Evolutionary conservation across 2,888 invertebrate genomes (phyloP).

Genomic region (Xestoiulus laeticollis): DNA sequence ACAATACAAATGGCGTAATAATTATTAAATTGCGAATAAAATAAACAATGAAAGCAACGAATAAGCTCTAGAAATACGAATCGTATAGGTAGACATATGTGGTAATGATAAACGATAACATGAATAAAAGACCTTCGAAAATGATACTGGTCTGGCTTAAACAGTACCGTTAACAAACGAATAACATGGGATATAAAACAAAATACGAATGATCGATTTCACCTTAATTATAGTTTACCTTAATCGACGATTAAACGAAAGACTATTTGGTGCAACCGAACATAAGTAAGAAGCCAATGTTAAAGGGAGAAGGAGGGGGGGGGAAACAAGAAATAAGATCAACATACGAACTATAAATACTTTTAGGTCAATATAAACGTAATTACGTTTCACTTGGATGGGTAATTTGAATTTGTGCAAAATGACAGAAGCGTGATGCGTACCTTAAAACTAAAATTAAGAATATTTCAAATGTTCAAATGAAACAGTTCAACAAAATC

Average conservation of each 20-base stretch:
- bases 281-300: background rate
- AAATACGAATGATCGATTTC: background rate
- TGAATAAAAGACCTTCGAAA: background rate
- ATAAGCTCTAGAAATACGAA: background rate
- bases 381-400: background rate
- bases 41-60: background rate
- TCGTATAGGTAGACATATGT: background rate
- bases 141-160: background rate
- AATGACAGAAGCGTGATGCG: background rate
- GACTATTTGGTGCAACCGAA: background rate
- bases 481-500: background rate
- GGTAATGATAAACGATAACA: background rate
- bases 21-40: background rate
- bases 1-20: background rate
- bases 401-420: constrained; percentile 14
- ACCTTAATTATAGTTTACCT: background rate
- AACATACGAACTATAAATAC: background rate
- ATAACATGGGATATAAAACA: background rate
- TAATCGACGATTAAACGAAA: background rate
- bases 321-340: background rate
- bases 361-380: background rate
- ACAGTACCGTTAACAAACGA: background rate
- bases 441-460: background rate
- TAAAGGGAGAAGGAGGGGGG: too few relatives aligned
- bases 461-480: background rate